Base-by-base conservation (phyloP, 2,797 vertebrate genomes). In the Centroberyx gerrardi region DNA sequence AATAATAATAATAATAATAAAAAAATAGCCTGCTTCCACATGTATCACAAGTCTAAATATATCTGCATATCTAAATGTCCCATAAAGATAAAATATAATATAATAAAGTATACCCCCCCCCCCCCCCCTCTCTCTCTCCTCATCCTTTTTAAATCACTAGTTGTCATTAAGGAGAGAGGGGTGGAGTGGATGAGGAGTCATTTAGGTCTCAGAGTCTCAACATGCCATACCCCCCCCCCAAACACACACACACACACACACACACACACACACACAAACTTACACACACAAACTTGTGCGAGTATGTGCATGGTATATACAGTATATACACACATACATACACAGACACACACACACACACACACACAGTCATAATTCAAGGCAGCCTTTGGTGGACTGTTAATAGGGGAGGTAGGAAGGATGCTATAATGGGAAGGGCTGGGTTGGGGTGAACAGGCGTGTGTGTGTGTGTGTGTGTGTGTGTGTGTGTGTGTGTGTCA, bases 311-410 rank as follows among this genome's bases (percentile, higher is more conserved):
- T 5, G 22, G 48, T 63, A 22, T 4, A 27, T 58, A 14, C 56
- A 22, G 60, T 60, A 65, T 8, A 54, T 65, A 73, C 66, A 72
- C 46, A 53, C 33, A 74, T 17, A 74, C 10, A 62, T 33, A 60
- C 5, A 31, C 33, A 52, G 51, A 56, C 36, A 15, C 46, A 48
- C 46, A 62, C 2, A 73, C 14, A 38, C n/a, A 46, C 36, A 67
- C 4, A 52, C 4, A 2, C 42, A 55, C 7, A 14, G 40, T 60
- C 74, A 84, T 83, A 85, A 88, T 83, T 84, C 74, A 80, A 64
- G 48, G 33, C 46, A 49, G 73, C 65, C 61, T 65, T 62, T 40
- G 55, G 36, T 28, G 14, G 40, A 69, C 54, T 46, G 61, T 79
- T 80, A 80, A 66, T 73, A 72, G 36, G 17, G 40, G 33, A 61